These are phyloP conservation scores for Ischnura elegans DNA, from an alignment of 2,888 invertebrate species.

Conservation along the genomic window DNA sequence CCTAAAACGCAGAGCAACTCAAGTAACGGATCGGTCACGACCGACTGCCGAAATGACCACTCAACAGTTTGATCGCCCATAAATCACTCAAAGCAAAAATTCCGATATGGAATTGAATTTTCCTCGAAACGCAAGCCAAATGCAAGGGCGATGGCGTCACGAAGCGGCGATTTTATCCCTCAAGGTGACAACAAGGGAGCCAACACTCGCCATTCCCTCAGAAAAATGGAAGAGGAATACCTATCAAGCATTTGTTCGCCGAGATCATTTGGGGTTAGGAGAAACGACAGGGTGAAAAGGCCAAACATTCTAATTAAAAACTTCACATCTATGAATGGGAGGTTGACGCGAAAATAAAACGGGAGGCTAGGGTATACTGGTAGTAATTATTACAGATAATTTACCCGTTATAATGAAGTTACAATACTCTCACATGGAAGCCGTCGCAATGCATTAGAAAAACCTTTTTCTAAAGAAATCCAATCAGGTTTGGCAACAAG, in stretches of 20 bases:
- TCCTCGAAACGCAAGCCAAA: background rate
- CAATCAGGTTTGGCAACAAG: too few relatives aligned
- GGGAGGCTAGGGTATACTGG: too few relatives aligned
- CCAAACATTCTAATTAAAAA: too few relatives aligned
- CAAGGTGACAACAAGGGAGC: conserved; percentile 43
- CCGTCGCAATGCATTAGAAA: too few relatives aligned
- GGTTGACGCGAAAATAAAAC: too few relatives aligned
- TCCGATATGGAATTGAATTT: background rate
- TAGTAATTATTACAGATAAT: too few relatives aligned
- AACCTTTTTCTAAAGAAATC: too few relatives aligned
- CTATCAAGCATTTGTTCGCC: background rate
- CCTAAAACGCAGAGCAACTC: background rate
- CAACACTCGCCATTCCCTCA: background rate
- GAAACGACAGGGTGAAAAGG: background rate
- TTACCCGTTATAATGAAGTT: too few relatives aligned
- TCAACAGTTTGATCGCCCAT: background rate
- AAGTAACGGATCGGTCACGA: background rate
- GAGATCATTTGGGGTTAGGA: background rate
- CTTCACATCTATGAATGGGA: too few relatives aligned
- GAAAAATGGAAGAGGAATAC: background rate
- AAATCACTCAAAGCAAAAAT: conserved; percentile 2
- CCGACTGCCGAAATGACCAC: background rate
- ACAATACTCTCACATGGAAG: too few relatives aligned
- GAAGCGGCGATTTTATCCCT: conserved; percentile 20
- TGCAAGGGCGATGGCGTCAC: conserved; percentile 5